Evolutionary conservation across 1,140 invertebrate genomes (phyloP), one percentile per base, ranked within the genome.

Genomic region (Zeugodacus cucurbitae): DNA sequence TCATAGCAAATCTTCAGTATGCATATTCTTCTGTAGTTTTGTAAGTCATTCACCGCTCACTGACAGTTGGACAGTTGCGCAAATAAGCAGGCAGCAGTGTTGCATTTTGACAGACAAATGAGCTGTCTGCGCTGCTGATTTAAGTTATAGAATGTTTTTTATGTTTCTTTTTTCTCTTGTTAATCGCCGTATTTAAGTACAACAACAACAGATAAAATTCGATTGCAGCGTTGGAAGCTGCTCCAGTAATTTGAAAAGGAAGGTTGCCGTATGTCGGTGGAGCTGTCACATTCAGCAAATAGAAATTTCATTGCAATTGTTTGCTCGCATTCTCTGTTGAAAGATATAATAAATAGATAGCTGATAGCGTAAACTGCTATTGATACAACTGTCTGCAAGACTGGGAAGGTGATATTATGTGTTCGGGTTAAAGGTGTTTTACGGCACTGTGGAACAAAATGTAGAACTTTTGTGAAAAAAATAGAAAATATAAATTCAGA

Each of bases 31-130:
- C 2, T 48, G 20, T 34, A 82, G 74, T 22, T 48, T 82, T 48
- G 41, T 29, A 29, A 82, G 74, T 82, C 74, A 82, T 82, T 48
- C 74, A 82, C 41, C 74, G 74, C 41, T n/a, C 74, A 41, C 22
- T 82, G 74, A 26, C 41, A 82, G 74, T 82, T 82, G 48, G 44
- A 48, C 74, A 82, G 74, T 82, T 82, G 74, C 74, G 74, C 74
- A 82, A 82, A 82, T 29, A 82, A 82, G 20, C 74, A 62, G n/a
- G n/a, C 14, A 82, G 74, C 74, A 82, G 44, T 48, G 74, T 82
- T 82, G 74, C 74, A 82, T 82, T 82, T 44, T 82, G 74, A 82
- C 44, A 82, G 74, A 82, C 74, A 48, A 82, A 48, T 82, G 74
- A 82, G n/a, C 74, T 82, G 41, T 82, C 41, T 54, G n/a, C 17